Evolutionary conservation across 2,797 vertebrate genomes (phyloP), one percentile per base, ranked within the genome.

Genomic region (Premnoplex brunnescens): DNA sequence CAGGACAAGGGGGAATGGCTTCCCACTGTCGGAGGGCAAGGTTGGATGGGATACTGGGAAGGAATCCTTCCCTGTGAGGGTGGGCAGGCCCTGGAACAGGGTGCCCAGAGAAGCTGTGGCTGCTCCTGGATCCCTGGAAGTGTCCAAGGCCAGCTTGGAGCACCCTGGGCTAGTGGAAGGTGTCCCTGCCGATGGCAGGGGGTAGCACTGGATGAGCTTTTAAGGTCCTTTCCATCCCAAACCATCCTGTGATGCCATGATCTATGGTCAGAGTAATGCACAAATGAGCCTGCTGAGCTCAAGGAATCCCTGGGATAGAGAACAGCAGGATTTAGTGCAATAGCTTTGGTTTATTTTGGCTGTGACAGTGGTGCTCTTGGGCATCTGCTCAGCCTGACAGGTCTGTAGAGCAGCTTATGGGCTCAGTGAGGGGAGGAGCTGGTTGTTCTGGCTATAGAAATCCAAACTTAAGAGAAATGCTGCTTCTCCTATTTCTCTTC

Each of bases 161-260:
- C 55, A 32, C 0, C 13, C 32, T 68, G 62, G 34, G 3, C 1
- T 0, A 1, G 22, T 7, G n/a, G 44, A 0, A 58, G 6, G 3
- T n/a, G 44, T 73, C 56, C 27, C 4, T 55, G 41, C 2, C 28
- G 6, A 4, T 49, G 27, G 48, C 41, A 54, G 12, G 28, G 6
- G 8, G 30, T 30, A 43, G 48, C 7, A 32, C 22, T 10, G 12
- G 46, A 17, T 32, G 62, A 3, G 5, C 12, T 48, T 60, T 60
- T 32, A 5, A 55, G 15, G 0, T 6, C 15, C 23, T 8, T 76
- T 55, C 36, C 36, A 21, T 6, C 19, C 11, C 32, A 49, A 43
- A 75, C 22, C 36, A 5, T 28, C 27, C 48, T 41, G 27, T 56
- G 41, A 52, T 68, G 48, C 26, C 36, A 10, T 3, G 22, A 12